Evolutionary conservation across 2,113 vertebrate species (phyloP), one percentile per base, ranked within the genome.

Genomic region (Apodemus sylvaticus): DNA sequence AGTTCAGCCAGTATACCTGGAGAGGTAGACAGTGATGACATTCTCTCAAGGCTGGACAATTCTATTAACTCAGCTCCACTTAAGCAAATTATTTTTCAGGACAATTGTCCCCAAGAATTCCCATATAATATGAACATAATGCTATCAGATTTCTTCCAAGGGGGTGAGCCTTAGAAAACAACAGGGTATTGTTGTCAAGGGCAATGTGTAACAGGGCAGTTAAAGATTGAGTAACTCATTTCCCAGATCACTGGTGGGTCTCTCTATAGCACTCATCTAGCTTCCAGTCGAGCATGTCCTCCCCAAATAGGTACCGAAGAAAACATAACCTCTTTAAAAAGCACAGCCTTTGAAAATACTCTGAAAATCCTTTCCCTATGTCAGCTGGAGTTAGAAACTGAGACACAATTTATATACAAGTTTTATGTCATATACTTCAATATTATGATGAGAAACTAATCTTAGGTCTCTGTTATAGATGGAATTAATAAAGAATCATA

Each of bases 401-500:
- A 98, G 82, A 77, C 53, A 93, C 58, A 92, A 94, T 97, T 96
- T 90, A 90, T 90, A 90, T 93, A 92, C 79, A 97, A 79, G 76
- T 94, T 97, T 68, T 86, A 90, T 95, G 79, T 95, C 95, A 98
- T 83, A 96, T 70, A 96, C 58, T 74, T 96, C 82, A 96, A 96
- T 31, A 96, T 94, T 89, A 95, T 95, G 89, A 97, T 45, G 77
- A 97, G 97, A 98, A 94, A 86, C 93, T 88, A 68, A 94, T 97
- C 85, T 97, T 0, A 55, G 86, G 93, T 95, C 74, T 81, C 78
- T 94, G 45, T 90, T 98, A 77, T 10, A 5, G 45, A 16, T 1
- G 96, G 82, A 94, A 97, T 86, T 95, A 45, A 55, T 90, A 93
- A 96, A 97, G 97, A 98, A 97, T 98, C 96, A 97, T 94, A 36